phyloP scores from a whole-genome alignment of 2,797 vertebrate species.

The Chaunax sp. region DNA sequence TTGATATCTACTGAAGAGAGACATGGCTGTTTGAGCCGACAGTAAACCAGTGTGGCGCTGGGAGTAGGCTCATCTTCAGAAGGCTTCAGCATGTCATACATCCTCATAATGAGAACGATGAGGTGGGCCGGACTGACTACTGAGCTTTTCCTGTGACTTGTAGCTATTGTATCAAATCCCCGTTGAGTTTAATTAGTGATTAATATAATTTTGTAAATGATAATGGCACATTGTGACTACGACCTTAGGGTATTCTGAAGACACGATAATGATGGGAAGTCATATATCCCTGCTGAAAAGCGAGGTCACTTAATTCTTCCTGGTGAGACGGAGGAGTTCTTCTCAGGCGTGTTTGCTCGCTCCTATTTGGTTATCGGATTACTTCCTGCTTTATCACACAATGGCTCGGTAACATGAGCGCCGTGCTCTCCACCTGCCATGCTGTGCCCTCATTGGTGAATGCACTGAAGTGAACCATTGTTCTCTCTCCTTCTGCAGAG shows the following conservation, averaged over 20 bases:
- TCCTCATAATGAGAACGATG: conserved; percentile 29
- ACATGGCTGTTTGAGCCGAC: conserved; percentile 42
- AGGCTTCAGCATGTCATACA: conserved; percentile 29
- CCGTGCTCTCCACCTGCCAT: conserved; percentile 71
- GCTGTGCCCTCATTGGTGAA: conserved; percentile 59
- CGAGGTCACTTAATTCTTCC: conserved; percentile 35
- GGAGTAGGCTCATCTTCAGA: conserved; percentile 44
- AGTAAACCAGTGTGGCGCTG: conserved; percentile 52
- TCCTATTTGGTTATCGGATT: conserved; percentile 71
- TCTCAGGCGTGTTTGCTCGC: conserved; percentile 43
- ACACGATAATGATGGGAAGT: conserved; percentile 8
- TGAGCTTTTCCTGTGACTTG: too few relatives aligned
- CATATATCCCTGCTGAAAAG: conserved; percentile 25
- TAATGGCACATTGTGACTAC: not conserved
- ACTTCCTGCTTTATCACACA: conserved; percentile 73
- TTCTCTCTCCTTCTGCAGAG: conserved; percentile 87
- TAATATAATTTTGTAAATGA: not conserved
- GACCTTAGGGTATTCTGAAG: not conserved
- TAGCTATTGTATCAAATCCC: too few relatives aligned
- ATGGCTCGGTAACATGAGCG: conserved; percentile 72
- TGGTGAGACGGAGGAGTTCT: conserved; percentile 43
- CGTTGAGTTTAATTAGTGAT: not conserved
- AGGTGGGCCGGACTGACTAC: conserved; percentile 34
- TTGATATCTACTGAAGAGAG: conserved; percentile 57
- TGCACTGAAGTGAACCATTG: conserved; percentile 70